Percentiles rank a stretch among this genome's conserved stretches.
phyloP scores from a whole-genome alignment of 2,888 invertebrate genomes.

The Chironomus tentans region DNA sequence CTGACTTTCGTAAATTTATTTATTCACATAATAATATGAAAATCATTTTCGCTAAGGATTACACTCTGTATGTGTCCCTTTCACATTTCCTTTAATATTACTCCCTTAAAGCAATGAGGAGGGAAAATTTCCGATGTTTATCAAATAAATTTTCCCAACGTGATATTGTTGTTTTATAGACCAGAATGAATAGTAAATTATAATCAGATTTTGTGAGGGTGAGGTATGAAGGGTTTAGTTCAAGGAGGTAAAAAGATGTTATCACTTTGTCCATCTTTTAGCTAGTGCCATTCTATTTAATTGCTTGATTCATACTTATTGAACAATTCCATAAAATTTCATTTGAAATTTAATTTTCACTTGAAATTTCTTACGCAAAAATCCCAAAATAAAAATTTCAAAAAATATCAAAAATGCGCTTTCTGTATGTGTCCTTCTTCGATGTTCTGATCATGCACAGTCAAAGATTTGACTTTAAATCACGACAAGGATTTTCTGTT shows the following conservation, averaged over 20 bases:
- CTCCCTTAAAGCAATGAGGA: background rate
- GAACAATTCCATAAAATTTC: too few species aligned
- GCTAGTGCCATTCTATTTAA: too few species aligned
- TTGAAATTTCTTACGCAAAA: too few species aligned
- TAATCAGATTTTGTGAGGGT: slow-evolving; percentile 14
- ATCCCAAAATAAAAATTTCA: too few species aligned
- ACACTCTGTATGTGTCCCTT: background rate
- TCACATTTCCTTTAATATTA: background rate
- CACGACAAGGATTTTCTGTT: background rate
- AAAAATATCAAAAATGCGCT: too few species aligned
- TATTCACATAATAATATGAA: background rate
- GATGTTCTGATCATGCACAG: too few species aligned
- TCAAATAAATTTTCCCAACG: slow-evolving; percentile 25
- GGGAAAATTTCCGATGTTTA: slow-evolving; percentile 7
- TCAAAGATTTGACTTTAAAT: background rate
- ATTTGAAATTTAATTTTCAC: too few species aligned
- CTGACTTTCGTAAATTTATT: background rate
- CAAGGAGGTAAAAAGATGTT: background rate
- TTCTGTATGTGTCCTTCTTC: too few species aligned
- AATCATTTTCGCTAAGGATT: background rate
- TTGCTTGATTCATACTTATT: too few species aligned
- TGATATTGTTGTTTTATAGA: slow-evolving; percentile 26
- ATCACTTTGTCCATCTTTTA: background rate
- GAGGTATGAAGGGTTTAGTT: background rate
- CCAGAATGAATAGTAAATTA: slow-evolving; percentile 27